Conservation (phyloP, 2,888 invertebrate species). For the Chrysina gloriosa region DNA sequence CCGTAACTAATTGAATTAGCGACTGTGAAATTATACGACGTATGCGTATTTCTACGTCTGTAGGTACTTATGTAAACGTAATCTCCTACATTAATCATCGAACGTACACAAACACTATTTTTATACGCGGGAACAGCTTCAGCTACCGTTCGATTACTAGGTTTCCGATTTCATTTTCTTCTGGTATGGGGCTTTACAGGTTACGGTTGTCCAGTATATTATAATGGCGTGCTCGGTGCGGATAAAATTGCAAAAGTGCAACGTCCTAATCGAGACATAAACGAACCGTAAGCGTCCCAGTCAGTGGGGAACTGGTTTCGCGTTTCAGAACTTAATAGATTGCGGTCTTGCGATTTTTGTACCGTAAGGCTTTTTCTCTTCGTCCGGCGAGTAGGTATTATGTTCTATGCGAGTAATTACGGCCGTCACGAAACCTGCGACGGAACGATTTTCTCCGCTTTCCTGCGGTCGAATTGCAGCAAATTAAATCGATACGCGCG, state of each 20-base stretch:
- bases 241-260: conserved; percentile 11
- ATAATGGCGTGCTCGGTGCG: too few relatives aligned
- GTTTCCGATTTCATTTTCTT: too few relatives aligned
- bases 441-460: neutral
- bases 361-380: neutral
- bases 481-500: too few relatives aligned
- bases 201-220: too few relatives aligned
- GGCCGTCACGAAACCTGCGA: neutral
- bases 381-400: neutral
- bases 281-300: neutral
- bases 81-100: neutral
- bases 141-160: too few relatives aligned
- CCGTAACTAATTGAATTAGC: neutral
- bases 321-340: conserved; percentile 3
- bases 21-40: neutral
- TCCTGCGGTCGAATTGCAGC: neutral
- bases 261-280: conserved; percentile 2
- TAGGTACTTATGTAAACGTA: too few relatives aligned
- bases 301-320: conserved; percentile 5
- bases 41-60: too few relatives aligned
- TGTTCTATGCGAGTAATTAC: neutral
- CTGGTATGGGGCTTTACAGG: too few relatives aligned
- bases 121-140: too few relatives aligned
- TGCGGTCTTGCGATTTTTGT: neutral
- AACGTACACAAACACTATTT: too few relatives aligned